A percentile compares a stretch with the other conserved stretches of the same genome.
Evolutionary conservation across 1,140 invertebrate genomes (phyloP).

Genomic region (Drosophila chauvacae): DNA sequence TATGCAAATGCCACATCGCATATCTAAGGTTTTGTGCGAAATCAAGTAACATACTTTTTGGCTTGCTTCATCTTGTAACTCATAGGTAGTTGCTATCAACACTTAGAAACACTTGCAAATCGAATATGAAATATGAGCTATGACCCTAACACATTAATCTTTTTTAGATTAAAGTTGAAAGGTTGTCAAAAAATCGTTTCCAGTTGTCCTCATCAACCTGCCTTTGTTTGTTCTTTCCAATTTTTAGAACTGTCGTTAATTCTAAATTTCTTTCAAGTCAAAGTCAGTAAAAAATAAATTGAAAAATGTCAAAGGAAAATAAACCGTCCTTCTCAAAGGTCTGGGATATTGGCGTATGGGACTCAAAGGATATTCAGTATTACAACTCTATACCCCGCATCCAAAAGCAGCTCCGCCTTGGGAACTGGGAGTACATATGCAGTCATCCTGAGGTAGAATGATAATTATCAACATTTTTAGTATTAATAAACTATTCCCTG

Average conservation of each 20-base stretch:
- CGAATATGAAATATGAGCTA: not conserved
- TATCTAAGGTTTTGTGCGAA: not conserved
- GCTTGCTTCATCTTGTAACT: not conserved
- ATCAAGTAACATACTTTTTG: constrained; percentile 8
- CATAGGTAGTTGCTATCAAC: too few species aligned
- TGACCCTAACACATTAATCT: too few species aligned
- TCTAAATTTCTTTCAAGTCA: constrained; percentile 13
- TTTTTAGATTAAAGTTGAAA: not conserved
- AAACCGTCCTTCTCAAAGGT: constrained; percentile 34
- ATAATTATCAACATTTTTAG: not conserved
- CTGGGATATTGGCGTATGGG: constrained; percentile 61
- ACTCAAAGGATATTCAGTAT: constrained; percentile 50
- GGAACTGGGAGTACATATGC: constrained; percentile 60
- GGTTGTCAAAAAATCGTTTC: not conserved
- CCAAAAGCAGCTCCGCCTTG: constrained; percentile 57
- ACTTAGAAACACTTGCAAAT: too few species aligned
- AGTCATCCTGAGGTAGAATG: constrained; percentile 60
- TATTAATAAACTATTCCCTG: not conserved
- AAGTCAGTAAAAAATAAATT: not conserved
- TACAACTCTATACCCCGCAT: constrained; percentile 48
- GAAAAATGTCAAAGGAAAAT: constrained; percentile 16
- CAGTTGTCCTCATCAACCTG: not conserved
- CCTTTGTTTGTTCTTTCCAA: constrained; percentile 1
- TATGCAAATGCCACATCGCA: not conserved
- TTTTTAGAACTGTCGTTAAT: not conserved